Conservation (phyloP, 2,113 vertebrate genomes). For the Menura novaehollandiae region DNA sequence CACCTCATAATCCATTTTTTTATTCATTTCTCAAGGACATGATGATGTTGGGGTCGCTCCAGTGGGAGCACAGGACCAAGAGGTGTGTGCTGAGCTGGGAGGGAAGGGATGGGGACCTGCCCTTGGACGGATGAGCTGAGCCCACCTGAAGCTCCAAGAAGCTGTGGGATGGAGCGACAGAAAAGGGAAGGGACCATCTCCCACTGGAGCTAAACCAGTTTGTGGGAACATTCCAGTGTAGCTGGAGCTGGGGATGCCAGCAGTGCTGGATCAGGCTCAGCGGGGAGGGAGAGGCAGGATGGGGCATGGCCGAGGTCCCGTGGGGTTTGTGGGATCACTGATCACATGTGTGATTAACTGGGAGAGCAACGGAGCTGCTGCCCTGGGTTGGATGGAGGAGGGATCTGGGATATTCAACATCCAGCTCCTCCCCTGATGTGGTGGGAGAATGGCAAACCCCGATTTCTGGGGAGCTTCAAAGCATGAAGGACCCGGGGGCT, state of each 20-base stretch:
- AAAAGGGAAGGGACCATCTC: accelerated
- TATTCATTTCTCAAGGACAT: accelerated
- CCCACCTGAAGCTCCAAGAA: background rate
- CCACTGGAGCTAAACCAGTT: accelerated
- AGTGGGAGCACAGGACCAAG: background rate
- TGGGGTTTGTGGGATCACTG: background rate
- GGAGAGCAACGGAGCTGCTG: background rate
- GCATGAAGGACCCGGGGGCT: background rate
- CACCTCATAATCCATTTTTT: accelerated
- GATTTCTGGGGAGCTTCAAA: background rate
- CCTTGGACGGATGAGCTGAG: background rate
- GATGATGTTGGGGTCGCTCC: background rate
- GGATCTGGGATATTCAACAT: background rate
- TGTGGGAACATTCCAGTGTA: accelerated
- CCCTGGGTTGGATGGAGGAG: accelerated
- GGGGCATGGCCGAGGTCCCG: background rate
- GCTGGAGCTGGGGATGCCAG: background rate
- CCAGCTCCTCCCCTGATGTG: background rate
- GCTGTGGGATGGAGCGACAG: background rate
- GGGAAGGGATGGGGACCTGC: background rate
- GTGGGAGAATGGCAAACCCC: background rate
- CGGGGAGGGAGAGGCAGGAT: no score
- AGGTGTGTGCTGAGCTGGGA: accelerated
- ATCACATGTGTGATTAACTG: accelerated
- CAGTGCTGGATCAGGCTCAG: background rate